Percentiles rank a stretch among this genome's conserved stretches.
These are phyloP conservation scores for Borostomias antarcticus DNA, from an alignment of 2,797 vertebrate genomes.

Conservation along the genomic window DNA sequence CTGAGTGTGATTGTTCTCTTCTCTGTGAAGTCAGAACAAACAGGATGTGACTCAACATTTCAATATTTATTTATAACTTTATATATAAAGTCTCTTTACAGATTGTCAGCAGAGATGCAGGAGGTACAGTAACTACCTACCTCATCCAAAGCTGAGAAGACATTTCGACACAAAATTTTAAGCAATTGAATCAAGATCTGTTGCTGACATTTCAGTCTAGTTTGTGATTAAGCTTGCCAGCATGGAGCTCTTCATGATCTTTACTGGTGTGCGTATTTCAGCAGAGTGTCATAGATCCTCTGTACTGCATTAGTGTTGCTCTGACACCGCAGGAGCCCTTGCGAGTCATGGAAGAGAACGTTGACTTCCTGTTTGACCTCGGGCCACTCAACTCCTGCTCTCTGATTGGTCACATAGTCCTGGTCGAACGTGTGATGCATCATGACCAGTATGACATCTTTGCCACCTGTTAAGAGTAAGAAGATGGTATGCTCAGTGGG, in stretches of 20 bases:
- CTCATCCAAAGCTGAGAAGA: no score
- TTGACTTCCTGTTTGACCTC: constrained; percentile 31
- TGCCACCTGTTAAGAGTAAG: constrained; percentile 29
- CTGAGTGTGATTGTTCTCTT: constrained; percentile 7
- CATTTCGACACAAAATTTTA: no score
- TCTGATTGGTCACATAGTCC: neutral
- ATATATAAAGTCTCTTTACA: neutral
- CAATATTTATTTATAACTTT: neutral
- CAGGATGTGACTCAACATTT: neutral
- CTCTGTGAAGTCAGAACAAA: neutral
- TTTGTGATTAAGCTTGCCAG: neutral
- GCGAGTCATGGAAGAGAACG: constrained; percentile 32
- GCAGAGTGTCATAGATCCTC: constrained; percentile 19
- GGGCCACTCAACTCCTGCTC: neutral
- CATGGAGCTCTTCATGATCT: neutral
- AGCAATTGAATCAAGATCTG: no score
- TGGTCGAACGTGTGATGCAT: constrained; percentile 46
- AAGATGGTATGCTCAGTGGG: no score
- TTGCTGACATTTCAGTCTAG: neutral
- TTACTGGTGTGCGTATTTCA: neutral
- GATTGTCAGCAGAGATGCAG: no score
- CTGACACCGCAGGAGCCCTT: constrained; percentile 11
- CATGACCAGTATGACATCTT: constrained; percentile 59
- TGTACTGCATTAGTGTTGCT: constrained; percentile 15
- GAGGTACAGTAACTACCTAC: no score